Conservation (phyloP, 2,888 invertebrate species). For the Cenopis cana region DNA sequence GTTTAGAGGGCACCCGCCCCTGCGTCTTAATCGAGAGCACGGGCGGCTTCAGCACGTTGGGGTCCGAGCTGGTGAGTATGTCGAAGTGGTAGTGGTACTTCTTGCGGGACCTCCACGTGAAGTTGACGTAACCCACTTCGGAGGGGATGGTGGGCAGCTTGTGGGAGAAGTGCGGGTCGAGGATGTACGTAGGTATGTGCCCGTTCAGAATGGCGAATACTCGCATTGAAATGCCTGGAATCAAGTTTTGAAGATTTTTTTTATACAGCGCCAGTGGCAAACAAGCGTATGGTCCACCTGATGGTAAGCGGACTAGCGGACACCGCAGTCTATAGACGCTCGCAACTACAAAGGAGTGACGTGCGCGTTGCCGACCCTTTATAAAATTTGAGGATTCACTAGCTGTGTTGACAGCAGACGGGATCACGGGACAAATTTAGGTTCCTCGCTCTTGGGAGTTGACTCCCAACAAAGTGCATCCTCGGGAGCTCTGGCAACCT, state of each 20-base stretch:
- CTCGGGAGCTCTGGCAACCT: too few relatives aligned
- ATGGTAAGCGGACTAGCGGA: too few relatives aligned
- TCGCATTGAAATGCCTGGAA: conserved; percentile 92
- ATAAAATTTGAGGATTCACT: too few relatives aligned
- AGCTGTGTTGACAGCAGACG: too few relatives aligned
- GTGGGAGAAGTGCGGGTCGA: conserved; percentile 95
- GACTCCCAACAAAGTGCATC: too few relatives aligned
- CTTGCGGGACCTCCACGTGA: conserved; percentile 95
- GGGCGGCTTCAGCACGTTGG: conserved; percentile 93
- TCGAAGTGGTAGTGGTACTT: conserved; percentile 95
- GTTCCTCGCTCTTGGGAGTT: too few relatives aligned
- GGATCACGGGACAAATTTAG: too few relatives aligned
- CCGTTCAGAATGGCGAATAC: conserved; percentile 96
- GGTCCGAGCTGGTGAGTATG: conserved; percentile 92
- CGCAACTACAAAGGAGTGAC: too few relatives aligned
- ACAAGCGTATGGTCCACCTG: too few relatives aligned
- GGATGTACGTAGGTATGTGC: conserved; percentile 92
- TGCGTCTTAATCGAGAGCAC: conserved; percentile 93
- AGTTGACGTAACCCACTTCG: conserved; percentile 95
- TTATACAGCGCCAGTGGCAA: too few relatives aligned
- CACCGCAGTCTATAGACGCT: too few relatives aligned
- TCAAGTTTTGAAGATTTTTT: neutral
- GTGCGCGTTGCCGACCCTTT: too few relatives aligned
- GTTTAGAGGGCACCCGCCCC: conserved; percentile 91
- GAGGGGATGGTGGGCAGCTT: conserved; percentile 96